A percentile compares a stretch with the other conserved stretches of the same genome.
Conservation (phyloP, 2,888 invertebrate species). For the Heteromyza rotundicornis region DNA sequence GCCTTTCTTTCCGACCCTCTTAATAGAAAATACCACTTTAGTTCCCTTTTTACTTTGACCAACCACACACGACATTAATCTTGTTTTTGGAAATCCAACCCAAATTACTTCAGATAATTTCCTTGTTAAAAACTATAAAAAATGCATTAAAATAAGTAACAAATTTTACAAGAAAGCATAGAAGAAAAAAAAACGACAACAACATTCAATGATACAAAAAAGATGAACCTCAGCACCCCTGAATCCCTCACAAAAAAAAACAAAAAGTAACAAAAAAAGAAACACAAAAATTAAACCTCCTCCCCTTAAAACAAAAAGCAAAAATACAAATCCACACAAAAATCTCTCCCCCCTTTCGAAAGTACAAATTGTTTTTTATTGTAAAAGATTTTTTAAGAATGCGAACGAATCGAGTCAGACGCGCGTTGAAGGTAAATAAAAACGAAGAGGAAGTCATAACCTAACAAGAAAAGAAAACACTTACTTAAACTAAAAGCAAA, state of each 20-base stretch:
- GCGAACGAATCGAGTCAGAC: conserved; percentile 17
- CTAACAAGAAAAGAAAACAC: conserved; percentile 7
- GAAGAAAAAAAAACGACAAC: conserved; percentile 34
- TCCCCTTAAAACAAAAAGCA: conserved; percentile 42
- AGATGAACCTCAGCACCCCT: conserved; percentile 58
- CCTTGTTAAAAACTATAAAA: conserved; percentile 38
- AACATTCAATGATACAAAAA: conserved; percentile 56
- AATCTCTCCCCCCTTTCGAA: conserved; percentile 62
- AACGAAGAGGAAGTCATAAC: neutral
- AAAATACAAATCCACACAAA: conserved; percentile 41
- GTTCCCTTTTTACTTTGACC: conserved; percentile 14
- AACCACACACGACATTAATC: too few species aligned
- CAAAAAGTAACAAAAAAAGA: conserved; percentile 29
- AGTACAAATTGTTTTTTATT: conserved; percentile 63
- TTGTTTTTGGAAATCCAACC: conserved; percentile 14
- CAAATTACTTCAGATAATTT: conserved; percentile 40
- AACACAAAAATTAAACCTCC: conserved; percentile 26
- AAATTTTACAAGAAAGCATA: conserved; percentile 39
- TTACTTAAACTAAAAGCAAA: neutral
- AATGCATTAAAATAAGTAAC: conserved; percentile 47
- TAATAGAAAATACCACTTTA: neutral
- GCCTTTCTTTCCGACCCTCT: too few species aligned
- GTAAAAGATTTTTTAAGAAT: conserved; percentile 47
- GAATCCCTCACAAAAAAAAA: conserved; percentile 49
- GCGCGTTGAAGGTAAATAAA: neutral